phyloP scores from a whole-genome alignment of 2,113 vertebrate genomes.

The Nymphicus hollandicus region DNA sequence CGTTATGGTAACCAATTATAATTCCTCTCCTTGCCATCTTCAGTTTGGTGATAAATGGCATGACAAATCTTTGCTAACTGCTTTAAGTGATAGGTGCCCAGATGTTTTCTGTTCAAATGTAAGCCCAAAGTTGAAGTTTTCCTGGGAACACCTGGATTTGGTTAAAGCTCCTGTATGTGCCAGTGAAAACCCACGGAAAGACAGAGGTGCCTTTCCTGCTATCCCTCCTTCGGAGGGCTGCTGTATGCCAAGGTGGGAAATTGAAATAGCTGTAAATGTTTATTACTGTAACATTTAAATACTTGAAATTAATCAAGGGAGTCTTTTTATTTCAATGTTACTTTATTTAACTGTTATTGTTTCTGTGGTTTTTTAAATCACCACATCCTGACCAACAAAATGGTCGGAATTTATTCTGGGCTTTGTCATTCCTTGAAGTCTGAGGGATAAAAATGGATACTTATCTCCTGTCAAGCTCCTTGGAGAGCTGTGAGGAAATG shows the following conservation, averaged over 20 bases:
- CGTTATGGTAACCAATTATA: background rate
- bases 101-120: background rate
- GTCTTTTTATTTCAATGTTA: background rate
- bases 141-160: background rate
- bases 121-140: background rate
- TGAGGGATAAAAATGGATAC: slow-evolving; percentile 17
- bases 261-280: background rate
- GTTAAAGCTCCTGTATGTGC: background rate
- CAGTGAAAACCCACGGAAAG: background rate
- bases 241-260: background rate
- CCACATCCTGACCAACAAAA: slow-evolving; percentile 32
- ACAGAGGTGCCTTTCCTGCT: background rate
- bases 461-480: slow-evolving; percentile 43
- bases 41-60: background rate
- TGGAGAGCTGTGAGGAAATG: slow-evolving; percentile 50
- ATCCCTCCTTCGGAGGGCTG: background rate
- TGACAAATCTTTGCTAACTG: background rate
- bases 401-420: background rate
- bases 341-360: slow-evolving; percentile 26
- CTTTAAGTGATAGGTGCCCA: background rate
- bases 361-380: slow-evolving; percentile 21
- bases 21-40: background rate
- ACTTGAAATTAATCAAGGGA: background rate
- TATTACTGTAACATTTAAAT: background rate
- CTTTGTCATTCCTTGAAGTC: slow-evolving; percentile 29